Evolutionary conservation across 2,888 invertebrate species (phyloP).

Genomic region (Halictus quadricinctus): DNA sequence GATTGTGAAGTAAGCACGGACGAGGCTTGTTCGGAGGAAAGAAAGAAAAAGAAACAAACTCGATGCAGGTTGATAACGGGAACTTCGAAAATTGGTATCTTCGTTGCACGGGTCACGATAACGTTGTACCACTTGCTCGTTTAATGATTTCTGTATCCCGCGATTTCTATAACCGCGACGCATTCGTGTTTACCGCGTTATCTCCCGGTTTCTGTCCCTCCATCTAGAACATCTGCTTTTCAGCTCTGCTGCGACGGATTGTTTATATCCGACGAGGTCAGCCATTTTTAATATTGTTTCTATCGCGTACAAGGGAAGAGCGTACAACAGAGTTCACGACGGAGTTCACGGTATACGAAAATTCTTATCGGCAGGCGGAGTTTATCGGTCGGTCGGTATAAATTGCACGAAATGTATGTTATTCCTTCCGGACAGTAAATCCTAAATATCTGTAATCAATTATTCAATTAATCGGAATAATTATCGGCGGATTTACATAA

Average conservation of each 20-base stretch:
- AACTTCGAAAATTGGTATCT: slow-evolving; percentile 43
- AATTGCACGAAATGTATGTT: slow-evolving; percentile 42
- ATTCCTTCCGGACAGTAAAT: slow-evolving; percentile 61
- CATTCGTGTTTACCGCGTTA: slow-evolving; percentile 53
- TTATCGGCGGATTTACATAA: slow-evolving; percentile 59
- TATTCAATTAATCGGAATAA: slow-evolving; percentile 64
- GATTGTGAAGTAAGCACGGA: slow-evolving; percentile 15
- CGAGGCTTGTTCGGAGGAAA: background rate
- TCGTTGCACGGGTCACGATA: slow-evolving; percentile 53
- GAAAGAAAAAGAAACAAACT: background rate
- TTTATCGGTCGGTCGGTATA: slow-evolving; percentile 56
- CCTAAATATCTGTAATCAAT: slow-evolving; percentile 63
- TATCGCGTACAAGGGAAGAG: slow-evolving; percentile 27
- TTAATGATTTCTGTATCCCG: slow-evolving; percentile 62
- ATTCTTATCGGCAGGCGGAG: slow-evolving; percentile 45
- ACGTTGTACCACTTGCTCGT: slow-evolving; percentile 37
- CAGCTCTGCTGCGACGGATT: slow-evolving; percentile 33
- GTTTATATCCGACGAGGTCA: slow-evolving; percentile 20
- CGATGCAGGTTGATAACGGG: slow-evolving; percentile 27
- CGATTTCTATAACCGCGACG: slow-evolving; percentile 12
- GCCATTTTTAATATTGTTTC: slow-evolving; percentile 20
- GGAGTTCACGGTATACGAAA: slow-evolving; percentile 46
- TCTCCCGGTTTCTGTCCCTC: slow-evolving; percentile 28
- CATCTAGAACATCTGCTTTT: slow-evolving; percentile 49
- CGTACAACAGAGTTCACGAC: slow-evolving; percentile 42